phyloP scores from a whole-genome alignment of 1,140 invertebrate species.

The Rhynchophorus ferrugineus region DNA sequence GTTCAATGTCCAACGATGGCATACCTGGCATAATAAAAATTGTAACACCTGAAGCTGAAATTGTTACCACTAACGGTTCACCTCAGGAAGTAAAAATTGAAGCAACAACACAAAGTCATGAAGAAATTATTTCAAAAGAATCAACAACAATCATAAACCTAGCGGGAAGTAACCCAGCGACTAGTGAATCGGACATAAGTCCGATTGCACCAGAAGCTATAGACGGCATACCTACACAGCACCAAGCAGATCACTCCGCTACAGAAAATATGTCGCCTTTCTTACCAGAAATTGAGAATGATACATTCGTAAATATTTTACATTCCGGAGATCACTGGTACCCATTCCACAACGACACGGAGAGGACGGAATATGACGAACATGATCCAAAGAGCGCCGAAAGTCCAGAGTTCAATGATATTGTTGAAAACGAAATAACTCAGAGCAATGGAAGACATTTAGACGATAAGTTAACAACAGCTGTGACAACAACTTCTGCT shows the following conservation, averaged over 20 bases:
- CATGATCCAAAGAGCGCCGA: constrained; percentile 33
- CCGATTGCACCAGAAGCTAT: not conserved
- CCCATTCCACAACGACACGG: constrained; percentile 22
- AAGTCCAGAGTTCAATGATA: constrained; percentile 39
- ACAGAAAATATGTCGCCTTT: constrained; percentile 52
- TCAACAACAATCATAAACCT: no score
- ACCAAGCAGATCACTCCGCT: constrained; percentile 11
- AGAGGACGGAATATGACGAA: constrained; percentile 24
- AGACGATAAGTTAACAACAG: not conserved
- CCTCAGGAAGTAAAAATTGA: not conserved
- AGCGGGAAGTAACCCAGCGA: no score
- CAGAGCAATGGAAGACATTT: not conserved
- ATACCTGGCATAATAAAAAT: not conserved
- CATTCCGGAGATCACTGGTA: constrained; percentile 38
- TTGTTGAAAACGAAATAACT: constrained; percentile 1
- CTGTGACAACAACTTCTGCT: not conserved
- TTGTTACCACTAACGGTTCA: not conserved
- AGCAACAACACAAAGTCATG: not conserved
- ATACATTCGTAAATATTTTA: constrained; percentile 45
- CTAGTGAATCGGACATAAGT: no score
- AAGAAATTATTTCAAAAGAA: not conserved
- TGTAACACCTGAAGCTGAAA: not conserved
- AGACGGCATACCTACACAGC: constrained; percentile 12
- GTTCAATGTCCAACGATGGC: not conserved
- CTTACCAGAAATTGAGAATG: constrained; percentile 53